phyloP scores from a whole-genome alignment of 92 coral and sea anemone species.

The Porites divaricata region DNA sequence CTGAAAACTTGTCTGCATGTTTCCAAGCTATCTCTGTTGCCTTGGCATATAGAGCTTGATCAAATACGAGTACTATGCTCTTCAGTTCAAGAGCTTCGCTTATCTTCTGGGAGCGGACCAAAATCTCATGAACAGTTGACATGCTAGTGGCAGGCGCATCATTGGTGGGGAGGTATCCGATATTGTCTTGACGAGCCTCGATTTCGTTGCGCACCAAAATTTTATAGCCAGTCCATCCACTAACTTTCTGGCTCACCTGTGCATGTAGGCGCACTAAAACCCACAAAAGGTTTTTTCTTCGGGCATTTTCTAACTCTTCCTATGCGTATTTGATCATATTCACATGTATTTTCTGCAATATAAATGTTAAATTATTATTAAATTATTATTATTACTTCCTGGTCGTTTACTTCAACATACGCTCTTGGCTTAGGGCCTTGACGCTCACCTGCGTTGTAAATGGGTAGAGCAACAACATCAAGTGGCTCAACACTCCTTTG shows the following conservation, averaged over 20 bases:
- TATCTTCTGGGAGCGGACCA: slow-evolving; percentile 47
- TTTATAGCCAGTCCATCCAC: slow-evolving; percentile 75
- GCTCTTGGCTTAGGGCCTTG: slow-evolving; percentile 47
- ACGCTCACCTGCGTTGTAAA: slow-evolving; percentile 62
- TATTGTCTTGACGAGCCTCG: slow-evolving; percentile 44
- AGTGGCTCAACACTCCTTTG: slow-evolving; percentile 41
- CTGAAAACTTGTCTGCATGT: slow-evolving; percentile 49
- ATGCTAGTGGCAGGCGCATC: slow-evolving; percentile 74
- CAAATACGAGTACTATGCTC: slow-evolving; percentile 64
- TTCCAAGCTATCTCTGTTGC: slow-evolving; percentile 73
- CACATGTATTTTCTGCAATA: too few species aligned
- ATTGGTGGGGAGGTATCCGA: slow-evolving; percentile 68
- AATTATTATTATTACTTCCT: too few species aligned
- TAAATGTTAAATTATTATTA: too few species aligned
- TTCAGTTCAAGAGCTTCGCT: slow-evolving; percentile 46
- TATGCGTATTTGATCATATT: too few species aligned
- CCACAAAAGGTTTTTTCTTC: slow-evolving; percentile 49
- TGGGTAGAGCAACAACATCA: slow-evolving; percentile 6
- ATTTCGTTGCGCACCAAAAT: slow-evolving; percentile 43
- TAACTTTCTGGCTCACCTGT: slow-evolving; percentile 21
- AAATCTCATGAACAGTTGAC: slow-evolving; percentile 67
- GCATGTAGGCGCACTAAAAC: slow-evolving; percentile 46
- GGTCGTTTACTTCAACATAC: slow-evolving; percentile 42
- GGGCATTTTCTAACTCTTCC: slow-evolving; percentile 24
- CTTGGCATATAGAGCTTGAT: slow-evolving; percentile 75